Percentiles rank a stretch among this genome's conserved stretches.
Conservation (phyloP, 2,888 invertebrate species). For the Drosophila fungiperda region DNA sequence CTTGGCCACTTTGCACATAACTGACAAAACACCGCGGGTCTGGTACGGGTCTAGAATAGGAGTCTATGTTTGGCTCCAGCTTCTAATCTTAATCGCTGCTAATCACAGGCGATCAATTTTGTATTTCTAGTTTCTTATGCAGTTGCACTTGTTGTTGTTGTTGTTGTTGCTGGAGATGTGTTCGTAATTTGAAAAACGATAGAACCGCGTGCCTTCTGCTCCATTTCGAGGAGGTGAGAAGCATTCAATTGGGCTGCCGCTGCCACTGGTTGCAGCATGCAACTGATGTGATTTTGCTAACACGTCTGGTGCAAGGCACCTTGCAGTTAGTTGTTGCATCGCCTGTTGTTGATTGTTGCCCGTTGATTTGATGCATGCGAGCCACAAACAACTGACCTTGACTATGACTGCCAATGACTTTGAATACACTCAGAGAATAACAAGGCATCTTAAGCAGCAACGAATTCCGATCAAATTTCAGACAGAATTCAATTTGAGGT, state of each 20-base stretch:
- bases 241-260: slow-evolving; percentile 69
- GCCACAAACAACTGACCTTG: slow-evolving; percentile 68
- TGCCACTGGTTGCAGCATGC: slow-evolving; percentile 35
- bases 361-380: slow-evolving; percentile 75
- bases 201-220: slow-evolving; percentile 67
- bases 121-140: slow-evolving; percentile 10
- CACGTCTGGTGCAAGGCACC: slow-evolving; percentile 76
- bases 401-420: slow-evolving; percentile 62
- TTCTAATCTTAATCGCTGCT: slow-evolving; percentile 78
- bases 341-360: slow-evolving; percentile 61
- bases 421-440: slow-evolving; percentile 17
- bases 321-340: slow-evolving; percentile 60
- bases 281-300: slow-evolving; percentile 54
- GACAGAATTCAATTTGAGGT: background rate
- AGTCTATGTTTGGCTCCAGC: slow-evolving; percentile 40
- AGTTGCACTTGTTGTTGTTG: slow-evolving; percentile 18
- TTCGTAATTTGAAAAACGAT: slow-evolving; percentile 72
- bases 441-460: background rate
- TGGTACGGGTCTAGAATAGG: slow-evolving; percentile 42
- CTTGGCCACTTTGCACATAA: slow-evolving; percentile 77
- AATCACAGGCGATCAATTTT: slow-evolving; percentile 79
- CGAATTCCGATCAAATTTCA: background rate
- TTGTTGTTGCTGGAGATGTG: slow-evolving; percentile 51
- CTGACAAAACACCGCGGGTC: slow-evolving; percentile 79
- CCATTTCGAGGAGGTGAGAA: slow-evolving; percentile 76